A percentile compares a stretch with the other conserved stretches of the same genome.
These are phyloP conservation scores for Charanyca ferruginea DNA, from an alignment of 2,888 invertebrate genomes.

Conservation along the genomic window DNA sequence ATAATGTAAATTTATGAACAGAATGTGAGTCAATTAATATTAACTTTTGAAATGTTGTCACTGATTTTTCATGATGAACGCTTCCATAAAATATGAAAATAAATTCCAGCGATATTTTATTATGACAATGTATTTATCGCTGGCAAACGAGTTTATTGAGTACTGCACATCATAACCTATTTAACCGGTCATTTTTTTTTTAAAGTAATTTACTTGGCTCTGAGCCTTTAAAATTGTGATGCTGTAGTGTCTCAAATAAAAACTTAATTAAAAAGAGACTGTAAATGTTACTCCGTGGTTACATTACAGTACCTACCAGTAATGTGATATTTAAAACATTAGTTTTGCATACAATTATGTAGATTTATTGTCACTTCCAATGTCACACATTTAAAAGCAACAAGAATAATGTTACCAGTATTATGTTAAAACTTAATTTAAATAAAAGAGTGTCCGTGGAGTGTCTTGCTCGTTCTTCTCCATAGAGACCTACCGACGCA, in stretches of 20 bases:
- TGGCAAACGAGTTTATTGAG: conserved; percentile 24
- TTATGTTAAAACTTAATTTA: too few species aligned
- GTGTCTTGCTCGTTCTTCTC: too few species aligned
- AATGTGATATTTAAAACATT: too few species aligned
- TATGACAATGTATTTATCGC: conserved; percentile 31
- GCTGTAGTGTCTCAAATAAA: too few species aligned
- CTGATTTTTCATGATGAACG: not conserved
- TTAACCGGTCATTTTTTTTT: conserved; percentile 9
- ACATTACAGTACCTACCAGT: not conserved
- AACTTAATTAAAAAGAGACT: not conserved
- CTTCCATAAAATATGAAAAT: conserved; percentile 22
- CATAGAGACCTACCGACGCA: too few species aligned
- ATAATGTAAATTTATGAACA: not conserved
- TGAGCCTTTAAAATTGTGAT: not conserved
- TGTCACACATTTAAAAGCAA: too few species aligned
- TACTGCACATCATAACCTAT: conserved; percentile 24
- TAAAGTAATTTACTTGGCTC: conserved; percentile 16
- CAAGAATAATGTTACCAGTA: too few species aligned
- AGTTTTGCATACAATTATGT: too few species aligned
- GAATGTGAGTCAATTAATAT: not conserved
- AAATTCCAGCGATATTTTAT: conserved; percentile 4
- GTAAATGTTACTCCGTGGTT: not conserved
- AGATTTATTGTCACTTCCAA: too few species aligned
- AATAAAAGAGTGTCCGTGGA: too few species aligned
- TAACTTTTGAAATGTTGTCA: not conserved